phyloP scores from a whole-genome alignment of 2,113 vertebrate genomes.

The Bagarius yarrelli region DNA sequence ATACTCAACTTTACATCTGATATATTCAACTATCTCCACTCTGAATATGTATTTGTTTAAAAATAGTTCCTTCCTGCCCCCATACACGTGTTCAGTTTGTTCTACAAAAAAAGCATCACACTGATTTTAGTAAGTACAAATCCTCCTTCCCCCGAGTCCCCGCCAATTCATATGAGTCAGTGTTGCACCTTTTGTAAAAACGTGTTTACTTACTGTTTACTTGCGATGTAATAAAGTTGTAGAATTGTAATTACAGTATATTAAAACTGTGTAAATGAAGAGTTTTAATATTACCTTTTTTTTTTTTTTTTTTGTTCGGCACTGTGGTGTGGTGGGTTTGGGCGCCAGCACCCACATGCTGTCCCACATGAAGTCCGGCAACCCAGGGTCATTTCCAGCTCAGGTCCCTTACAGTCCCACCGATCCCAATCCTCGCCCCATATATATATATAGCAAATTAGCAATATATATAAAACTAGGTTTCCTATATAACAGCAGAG shows the following conservation, averaged over 20 bases:
- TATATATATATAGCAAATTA: too few species aligned
- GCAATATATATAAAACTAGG: too few species aligned
- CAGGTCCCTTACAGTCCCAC: too few species aligned
- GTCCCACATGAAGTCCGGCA: too few species aligned
- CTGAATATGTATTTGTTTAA: neutral
- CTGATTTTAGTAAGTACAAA: constrained; percentile 59
- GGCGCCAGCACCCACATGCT: too few species aligned
- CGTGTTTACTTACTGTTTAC: constrained; percentile 51
- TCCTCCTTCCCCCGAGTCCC: constrained; percentile 62
- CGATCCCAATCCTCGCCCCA: too few species aligned
- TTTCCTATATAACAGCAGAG: too few species aligned
- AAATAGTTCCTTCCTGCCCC: neutral
- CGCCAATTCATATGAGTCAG: constrained; percentile 20
- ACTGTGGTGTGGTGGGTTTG: too few species aligned
- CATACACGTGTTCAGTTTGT: neutral
- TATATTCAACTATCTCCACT: neutral
- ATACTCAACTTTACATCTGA: neutral
- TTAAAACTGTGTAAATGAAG: neutral
- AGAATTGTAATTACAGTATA: constrained; percentile 6
- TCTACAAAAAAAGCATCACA: constrained; percentile 36
- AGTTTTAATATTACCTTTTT: too few species aligned
- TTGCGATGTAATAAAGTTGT: constrained; percentile 3
- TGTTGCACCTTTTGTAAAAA: constrained; percentile 49
- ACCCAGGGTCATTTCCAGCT: too few species aligned
- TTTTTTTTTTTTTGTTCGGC: too few species aligned